Evolutionary conservation across 1,140 invertebrate genomes (phyloP), one percentile per base, ranked within the genome.

Genomic region (Pseudachorutes palmiensis): DNA sequence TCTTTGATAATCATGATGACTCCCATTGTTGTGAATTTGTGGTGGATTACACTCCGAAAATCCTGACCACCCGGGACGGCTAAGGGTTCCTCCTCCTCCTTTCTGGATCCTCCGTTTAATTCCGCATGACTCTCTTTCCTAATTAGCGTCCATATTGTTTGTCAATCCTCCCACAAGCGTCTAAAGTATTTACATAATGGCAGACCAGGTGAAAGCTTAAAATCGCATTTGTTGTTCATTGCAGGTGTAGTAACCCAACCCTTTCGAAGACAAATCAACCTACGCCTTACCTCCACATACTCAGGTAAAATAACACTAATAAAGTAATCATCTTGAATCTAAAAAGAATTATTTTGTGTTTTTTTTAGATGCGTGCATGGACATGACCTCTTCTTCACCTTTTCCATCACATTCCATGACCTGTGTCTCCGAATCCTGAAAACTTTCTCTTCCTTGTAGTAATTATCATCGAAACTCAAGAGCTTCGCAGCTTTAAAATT

Each of bases 201-300:
- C 31, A 24, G 3, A 19, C 32, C 9, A 3, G 5, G 22, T 12
- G 57, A 67, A 32, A 9, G 28, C 29, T 24, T 45, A 62, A 14
- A 2, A 49, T 26, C 5, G 19, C 32, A 14, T 30, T 62, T 49
- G 30, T 57, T 5, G 64, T 64, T 2, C 31, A 3, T 45, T 65
- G 1, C 30, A 69, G 67, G 64, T 69, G 64, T 64, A 31, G 64
- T 36, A 57, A n/a, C n/a, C n/a, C 70, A 71, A 69, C 64, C 70
- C 22, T 72, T 69, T 68, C 64, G 70, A 32, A 66, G 70, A 67
- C 70, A 72, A 72, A 72, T 72, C 65, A 72, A 72, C 55, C 57
- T 72, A n/a, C 32, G 70, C 48, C 65, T 72, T 58, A 72, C 70
- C n/a, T 69, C 70, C 26, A 66, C 59, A 51, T 68, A 68, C 66